Percentiles rank a stretch among this genome's conserved stretches.
Conservation (phyloP, 2,113 vertebrate species). For the Cinclus cinclus region DNA sequence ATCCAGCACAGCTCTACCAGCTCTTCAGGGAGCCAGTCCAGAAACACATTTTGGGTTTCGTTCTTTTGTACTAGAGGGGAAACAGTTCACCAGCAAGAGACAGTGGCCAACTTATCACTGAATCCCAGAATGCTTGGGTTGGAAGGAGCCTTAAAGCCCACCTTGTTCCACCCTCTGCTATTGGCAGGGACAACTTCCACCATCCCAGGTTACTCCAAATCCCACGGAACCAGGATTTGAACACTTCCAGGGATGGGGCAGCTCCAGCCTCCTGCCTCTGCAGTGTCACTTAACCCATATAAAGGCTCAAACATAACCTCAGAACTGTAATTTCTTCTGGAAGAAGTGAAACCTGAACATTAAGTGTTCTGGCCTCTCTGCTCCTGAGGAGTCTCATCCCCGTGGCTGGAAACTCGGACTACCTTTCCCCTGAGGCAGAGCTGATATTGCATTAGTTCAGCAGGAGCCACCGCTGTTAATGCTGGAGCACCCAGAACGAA, state of each 20-base stretch:
- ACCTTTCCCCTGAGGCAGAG: neutral
- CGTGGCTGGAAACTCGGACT: neutral
- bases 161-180: neutral
- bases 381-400: neutral
- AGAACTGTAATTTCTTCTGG: neutral
- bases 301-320: neutral
- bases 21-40: neutral
- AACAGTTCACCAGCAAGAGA: neutral
- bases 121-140: neutral
- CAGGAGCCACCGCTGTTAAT: neutral
- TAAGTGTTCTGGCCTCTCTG: neutral
- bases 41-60: neutral
- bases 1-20: neutral
- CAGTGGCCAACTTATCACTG: neutral
- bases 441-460: neutral
- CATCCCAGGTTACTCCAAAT: neutral
- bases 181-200: neutral
- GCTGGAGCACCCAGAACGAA: neutral
- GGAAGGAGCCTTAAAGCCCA: neutral
- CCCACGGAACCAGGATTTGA: neutral
- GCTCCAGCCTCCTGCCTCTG: neutral
- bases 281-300: accelerated
- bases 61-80: neutral
- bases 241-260: neutral
- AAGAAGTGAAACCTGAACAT: neutral